phyloP scores from a whole-genome alignment of 2,113 vertebrate species.

The Amblyopsis rosae region DNA sequence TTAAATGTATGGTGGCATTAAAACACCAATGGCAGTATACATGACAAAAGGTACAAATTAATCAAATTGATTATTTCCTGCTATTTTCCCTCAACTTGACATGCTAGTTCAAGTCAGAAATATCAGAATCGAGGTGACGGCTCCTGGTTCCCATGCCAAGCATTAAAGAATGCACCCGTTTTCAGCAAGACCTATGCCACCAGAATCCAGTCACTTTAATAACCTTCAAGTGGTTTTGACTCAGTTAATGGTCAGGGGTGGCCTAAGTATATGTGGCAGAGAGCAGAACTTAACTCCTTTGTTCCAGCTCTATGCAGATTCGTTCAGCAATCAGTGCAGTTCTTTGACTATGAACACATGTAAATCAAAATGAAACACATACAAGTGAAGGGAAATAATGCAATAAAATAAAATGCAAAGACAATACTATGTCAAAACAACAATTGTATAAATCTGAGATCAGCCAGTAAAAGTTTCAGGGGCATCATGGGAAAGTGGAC shows the following conservation, averaged over 20 bases:
- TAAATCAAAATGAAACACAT: constrained; percentile 19
- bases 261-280: constrained; percentile 9
- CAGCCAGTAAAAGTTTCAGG: constrained; percentile 67
- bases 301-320: constrained; percentile 54
- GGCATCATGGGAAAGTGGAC: constrained; percentile 12
- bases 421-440: constrained; percentile 26
- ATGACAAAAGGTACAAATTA: too few relatives aligned
- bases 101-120: too few relatives aligned
- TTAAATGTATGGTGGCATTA: too few relatives aligned
- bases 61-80: too few relatives aligned
- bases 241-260: constrained; percentile 19
- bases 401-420: constrained; percentile 8
- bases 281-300: constrained; percentile 24
- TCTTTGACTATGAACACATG: constrained; percentile 40
- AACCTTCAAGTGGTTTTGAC: constrained; percentile 6
- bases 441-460: constrained; percentile 53
- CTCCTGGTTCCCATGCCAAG: not conserved
- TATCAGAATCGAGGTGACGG: too few relatives aligned
- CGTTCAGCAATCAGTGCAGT: constrained; percentile 55
- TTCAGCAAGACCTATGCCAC: not conserved
- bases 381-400: constrained; percentile 16
- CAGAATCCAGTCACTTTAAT: not conserved
- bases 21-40: too few relatives aligned
- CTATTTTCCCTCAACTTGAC: too few relatives aligned
- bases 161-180: not conserved